Conservation (phyloP, 1,140 invertebrate genomes). For the Magallana ariakensis region DNA sequence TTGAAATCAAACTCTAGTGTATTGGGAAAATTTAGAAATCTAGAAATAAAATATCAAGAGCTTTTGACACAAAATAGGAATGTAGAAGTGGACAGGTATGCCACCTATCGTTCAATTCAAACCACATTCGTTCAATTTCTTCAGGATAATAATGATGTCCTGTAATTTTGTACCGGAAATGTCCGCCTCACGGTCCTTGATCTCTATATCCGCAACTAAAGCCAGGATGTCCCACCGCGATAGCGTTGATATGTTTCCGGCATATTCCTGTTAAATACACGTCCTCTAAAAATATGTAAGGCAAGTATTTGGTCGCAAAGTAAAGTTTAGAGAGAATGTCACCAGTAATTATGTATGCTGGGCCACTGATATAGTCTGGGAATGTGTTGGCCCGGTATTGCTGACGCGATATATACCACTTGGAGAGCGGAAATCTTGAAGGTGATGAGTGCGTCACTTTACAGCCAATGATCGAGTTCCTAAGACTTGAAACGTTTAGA, state of each 20-base stretch:
- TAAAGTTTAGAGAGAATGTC: constrained; percentile 27
- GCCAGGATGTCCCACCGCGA: not conserved
- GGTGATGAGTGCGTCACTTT: not conserved
- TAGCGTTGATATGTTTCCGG: not conserved
- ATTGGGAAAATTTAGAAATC: not conserved
- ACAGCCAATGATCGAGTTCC: not conserved
- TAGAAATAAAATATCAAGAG: not conserved
- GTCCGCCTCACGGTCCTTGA: not conserved
- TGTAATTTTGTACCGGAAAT: constrained; percentile 14
- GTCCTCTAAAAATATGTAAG: not conserved
- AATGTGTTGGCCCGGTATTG: not conserved
- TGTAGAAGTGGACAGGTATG: not conserved
- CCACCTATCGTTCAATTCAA: constrained; percentile 25
- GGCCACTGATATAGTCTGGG: constrained; percentile 21
- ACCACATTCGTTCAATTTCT: constrained; percentile 18
- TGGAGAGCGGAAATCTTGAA: not conserved
- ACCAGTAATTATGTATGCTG: not conserved
- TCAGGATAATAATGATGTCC: constrained; percentile 14
- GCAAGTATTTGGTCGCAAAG: not conserved
- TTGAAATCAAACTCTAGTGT: too few species aligned
- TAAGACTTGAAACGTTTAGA: not conserved
- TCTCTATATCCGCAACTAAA: constrained; percentile 14
- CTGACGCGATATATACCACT: constrained; percentile 25
- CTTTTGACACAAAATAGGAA: not conserved
- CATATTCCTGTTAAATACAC: constrained; percentile 31